Evolutionary conservation across 2,888 invertebrate genomes (phyloP).

Genomic region (Acronicta psi): DNA sequence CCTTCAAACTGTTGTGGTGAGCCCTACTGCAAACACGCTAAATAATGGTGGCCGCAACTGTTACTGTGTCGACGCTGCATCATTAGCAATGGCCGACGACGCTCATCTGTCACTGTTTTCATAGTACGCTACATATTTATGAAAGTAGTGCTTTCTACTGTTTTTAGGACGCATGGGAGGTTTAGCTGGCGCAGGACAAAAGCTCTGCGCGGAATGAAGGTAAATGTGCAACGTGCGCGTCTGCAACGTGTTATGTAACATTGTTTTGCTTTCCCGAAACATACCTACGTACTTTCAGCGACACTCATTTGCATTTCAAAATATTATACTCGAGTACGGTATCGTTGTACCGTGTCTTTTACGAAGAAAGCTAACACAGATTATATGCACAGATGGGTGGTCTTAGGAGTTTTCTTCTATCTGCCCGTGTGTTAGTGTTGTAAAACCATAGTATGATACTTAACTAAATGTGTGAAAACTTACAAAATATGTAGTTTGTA

Average conservation of each 20-base stretch:
- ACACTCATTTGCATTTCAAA: conserved; percentile 51
- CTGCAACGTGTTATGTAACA: conserved; percentile 49
- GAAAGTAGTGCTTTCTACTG: conserved; percentile 37
- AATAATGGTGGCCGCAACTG: conserved; percentile 43
- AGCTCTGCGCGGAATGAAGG: conserved; percentile 38
- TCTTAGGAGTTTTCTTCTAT: conserved; percentile 11
- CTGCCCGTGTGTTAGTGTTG: conserved; percentile 7
- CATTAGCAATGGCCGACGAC: conserved; percentile 39
- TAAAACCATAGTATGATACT: too few relatives aligned
- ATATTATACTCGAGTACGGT: conserved; percentile 32
- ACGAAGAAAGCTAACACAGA: conserved; percentile 28
- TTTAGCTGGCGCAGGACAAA: conserved; percentile 37
- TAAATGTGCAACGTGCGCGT: conserved; percentile 46
- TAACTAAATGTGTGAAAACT: conserved; percentile 2
- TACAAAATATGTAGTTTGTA: too few relatives aligned
- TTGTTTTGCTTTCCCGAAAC: conserved; percentile 51
- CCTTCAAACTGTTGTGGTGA: conserved; percentile 36
- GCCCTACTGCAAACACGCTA: conserved; percentile 39
- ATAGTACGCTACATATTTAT: conserved; percentile 10
- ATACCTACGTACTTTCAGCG: conserved; percentile 39
- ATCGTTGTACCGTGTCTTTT: conserved; percentile 25
- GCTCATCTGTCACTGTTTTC: conserved; percentile 32
- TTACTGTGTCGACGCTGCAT: conserved; percentile 36
- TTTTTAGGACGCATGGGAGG: conserved; percentile 36
- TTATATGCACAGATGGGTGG: conserved; percentile 22